A percentile compares a stretch with the other conserved stretches of the same genome.
These are phyloP conservation scores for Tenebrio molitor DNA, from an alignment of 1,140 invertebrate genomes.

Conservation along the genomic window DNA sequence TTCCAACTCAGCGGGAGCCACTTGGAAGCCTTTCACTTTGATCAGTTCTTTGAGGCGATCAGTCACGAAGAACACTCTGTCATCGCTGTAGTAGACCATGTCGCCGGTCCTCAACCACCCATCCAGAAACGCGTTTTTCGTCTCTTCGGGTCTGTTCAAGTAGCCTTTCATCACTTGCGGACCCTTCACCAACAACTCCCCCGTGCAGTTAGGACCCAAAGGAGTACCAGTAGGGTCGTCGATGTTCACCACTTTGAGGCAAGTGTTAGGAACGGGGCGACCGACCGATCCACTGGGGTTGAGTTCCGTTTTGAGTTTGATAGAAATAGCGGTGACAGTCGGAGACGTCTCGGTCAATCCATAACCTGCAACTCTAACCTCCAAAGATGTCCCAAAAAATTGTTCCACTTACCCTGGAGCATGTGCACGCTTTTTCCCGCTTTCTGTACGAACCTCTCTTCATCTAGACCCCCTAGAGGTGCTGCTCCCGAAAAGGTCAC, in stretches of 20 bases:
- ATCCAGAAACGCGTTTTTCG: constrained; percentile 71
- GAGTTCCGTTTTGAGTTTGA: constrained; percentile 62
- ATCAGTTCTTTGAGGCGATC: constrained; percentile 86
- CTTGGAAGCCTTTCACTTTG: constrained; percentile 84
- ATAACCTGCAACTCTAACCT: constrained; percentile 68
- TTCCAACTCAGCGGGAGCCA: constrained; percentile 84
- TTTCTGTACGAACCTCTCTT: constrained; percentile 70
- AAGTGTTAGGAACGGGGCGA: constrained; percentile 72
- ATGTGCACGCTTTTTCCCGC: constrained; percentile 58
- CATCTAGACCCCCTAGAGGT: constrained; percentile 74
- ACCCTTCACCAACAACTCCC: constrained; percentile 76
- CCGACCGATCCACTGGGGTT: constrained; percentile 72
- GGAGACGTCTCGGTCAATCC: constrained; percentile 77
- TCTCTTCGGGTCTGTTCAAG: constrained; percentile 77
- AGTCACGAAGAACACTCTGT: constrained; percentile 79
- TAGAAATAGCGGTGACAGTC: constrained; percentile 61
- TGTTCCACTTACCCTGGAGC: constrained; percentile 66
- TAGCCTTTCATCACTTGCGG: constrained; percentile 83
- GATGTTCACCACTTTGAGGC: constrained; percentile 75
- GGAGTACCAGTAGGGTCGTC: constrained; percentile 70
- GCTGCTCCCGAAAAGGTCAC: constrained; percentile 79
- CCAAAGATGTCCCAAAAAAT: not conserved
- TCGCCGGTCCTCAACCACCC: constrained; percentile 86
- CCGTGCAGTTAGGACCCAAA: constrained; percentile 68
- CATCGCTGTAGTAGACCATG: constrained; percentile 79